Conservation (phyloP, 2,888 invertebrate genomes). For the Drosophila prolongata region DNA sequence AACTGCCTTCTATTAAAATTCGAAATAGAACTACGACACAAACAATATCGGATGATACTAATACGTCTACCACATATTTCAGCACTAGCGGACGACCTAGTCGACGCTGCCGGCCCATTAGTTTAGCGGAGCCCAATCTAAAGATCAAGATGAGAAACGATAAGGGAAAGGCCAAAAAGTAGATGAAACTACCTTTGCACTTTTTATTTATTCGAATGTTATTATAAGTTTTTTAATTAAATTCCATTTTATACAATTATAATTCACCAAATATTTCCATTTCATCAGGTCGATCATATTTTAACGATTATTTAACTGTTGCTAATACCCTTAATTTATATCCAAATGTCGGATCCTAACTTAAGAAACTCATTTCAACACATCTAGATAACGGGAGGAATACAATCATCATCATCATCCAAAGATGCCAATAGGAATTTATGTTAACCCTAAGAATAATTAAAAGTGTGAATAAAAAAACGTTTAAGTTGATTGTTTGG, state of each 20-base stretch:
- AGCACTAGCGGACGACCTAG: slow-evolving; percentile 28
- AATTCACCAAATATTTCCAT: background rate
- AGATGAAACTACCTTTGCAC: background rate
- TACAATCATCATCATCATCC: background rate
- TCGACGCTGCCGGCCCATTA: slow-evolving; percentile 48
- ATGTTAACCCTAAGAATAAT: too few species aligned
- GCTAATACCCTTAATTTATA: background rate
- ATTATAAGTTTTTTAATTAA: background rate
- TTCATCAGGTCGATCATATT: too few species aligned
- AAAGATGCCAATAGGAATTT: slow-evolving; percentile 1
- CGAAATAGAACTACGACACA: too few species aligned
- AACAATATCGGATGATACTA: background rate
- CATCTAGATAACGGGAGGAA: background rate
- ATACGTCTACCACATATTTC: background rate
- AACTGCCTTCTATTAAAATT: background rate
- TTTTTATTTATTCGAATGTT: background rate
- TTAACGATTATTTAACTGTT: background rate
- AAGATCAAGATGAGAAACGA: slow-evolving; percentile 36
- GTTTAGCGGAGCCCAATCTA: slow-evolving; percentile 39
- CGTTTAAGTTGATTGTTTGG: slow-evolving; percentile 4
- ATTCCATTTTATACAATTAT: background rate
- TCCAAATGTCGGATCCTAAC: background rate
- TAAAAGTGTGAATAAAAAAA: too few species aligned
- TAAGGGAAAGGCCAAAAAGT: slow-evolving; percentile 22
- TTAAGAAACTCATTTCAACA: background rate